Conservation (phyloP, 2,113 vertebrate genomes). For the Romanogobio albipinnatus region DNA sequence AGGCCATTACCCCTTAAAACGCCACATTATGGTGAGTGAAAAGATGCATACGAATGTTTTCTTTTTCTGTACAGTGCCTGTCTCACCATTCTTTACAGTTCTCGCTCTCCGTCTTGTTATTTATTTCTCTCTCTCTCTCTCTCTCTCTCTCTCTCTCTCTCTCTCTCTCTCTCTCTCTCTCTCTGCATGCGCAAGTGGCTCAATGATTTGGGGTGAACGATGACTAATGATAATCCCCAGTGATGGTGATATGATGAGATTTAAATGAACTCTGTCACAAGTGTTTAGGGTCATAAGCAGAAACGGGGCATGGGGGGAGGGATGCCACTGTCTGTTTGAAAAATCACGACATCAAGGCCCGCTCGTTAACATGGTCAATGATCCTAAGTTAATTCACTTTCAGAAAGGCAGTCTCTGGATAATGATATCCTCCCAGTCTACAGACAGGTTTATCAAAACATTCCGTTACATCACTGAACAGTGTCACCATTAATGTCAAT, state of each 20-base stretch:
- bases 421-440: slow-evolving; percentile 52
- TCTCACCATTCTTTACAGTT: neutral
- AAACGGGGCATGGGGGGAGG: slow-evolving; percentile 23
- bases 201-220: slow-evolving; percentile 48
- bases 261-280: slow-evolving; percentile 56
- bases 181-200: slow-evolving; percentile 36
- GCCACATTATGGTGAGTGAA: slow-evolving; percentile 17
- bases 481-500: slow-evolving; percentile 49
- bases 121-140: neutral
- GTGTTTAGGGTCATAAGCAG: slow-evolving; percentile 50
- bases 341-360: slow-evolving; percentile 51
- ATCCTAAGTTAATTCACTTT: slow-evolving; percentile 56
- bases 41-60: neutral
- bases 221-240: slow-evolving; percentile 52
- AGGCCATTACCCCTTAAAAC: slow-evolving; percentile 47
- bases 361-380: slow-evolving; percentile 56
- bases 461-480: slow-evolving; percentile 44
- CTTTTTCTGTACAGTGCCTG: slow-evolving; percentile 4
- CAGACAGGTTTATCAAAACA: slow-evolving; percentile 54
- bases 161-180: neutral
- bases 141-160: neutral
- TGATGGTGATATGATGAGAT: slow-evolving; percentile 57
- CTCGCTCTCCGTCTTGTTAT: slow-evolving; percentile 1
- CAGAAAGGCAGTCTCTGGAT: slow-evolving; percentile 44
- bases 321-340: slow-evolving; percentile 40